Conservation (phyloP, 2,113 vertebrate species). For the Xenus cinereus region DNA sequence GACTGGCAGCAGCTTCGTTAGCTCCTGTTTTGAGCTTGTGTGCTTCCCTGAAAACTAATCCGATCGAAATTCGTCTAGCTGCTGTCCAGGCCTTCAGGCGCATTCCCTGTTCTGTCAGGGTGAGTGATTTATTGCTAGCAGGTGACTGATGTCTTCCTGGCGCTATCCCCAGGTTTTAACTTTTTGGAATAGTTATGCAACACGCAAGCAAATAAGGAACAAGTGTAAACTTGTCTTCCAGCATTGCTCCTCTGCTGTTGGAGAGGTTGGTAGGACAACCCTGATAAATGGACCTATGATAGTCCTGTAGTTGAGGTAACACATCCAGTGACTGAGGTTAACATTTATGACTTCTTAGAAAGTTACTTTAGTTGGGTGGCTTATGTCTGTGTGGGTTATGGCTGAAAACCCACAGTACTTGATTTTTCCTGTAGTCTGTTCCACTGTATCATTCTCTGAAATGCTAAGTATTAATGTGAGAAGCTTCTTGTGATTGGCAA, state of each 20-base stretch:
- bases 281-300: neutral
- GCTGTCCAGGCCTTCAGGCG: constrained; percentile 84
- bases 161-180: neutral
- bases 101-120: constrained; percentile 78
- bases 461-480: neutral
- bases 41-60: constrained; percentile 38
- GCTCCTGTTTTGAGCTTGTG: constrained; percentile 70
- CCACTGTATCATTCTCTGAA: neutral
- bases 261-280: neutral
- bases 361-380: neutral
- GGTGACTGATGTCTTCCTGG: neutral
- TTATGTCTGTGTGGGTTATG: neutral
- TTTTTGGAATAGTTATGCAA: neutral
- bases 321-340: neutral
- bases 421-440: neutral
- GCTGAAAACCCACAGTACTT: neutral
- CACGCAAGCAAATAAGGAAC: neutral
- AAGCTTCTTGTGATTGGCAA: neutral
- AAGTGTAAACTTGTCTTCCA: neutral
- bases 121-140: constrained; percentile 62
- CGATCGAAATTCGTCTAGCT: constrained; percentile 71
- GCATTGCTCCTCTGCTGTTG: neutral
- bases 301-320: neutral
- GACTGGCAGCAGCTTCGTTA: constrained; percentile 69
- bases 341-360: neutral